Conservation (phyloP, 2,888 invertebrate genomes). For the Amphipyra berbera region DNA sequence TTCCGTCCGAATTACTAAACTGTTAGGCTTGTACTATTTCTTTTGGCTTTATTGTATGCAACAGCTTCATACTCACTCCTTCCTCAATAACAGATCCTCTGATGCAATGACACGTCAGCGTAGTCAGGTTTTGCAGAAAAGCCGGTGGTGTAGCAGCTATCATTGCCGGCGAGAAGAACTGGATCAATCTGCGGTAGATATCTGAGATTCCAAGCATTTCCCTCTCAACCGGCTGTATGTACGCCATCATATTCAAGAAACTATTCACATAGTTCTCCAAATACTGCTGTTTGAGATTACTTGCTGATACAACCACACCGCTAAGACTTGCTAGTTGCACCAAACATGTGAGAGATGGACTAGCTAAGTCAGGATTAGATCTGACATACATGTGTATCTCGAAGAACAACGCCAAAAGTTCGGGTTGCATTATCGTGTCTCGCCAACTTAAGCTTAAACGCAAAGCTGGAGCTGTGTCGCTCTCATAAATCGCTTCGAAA, state of each 20-base stretch:
- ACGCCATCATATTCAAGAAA: slow-evolving; percentile 83
- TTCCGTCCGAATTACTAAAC: too few species aligned
- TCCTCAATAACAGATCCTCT: slow-evolving; percentile 85
- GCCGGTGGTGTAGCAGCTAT: slow-evolving; percentile 81
- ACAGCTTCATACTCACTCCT: slow-evolving; percentile 72
- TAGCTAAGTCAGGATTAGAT: slow-evolving; percentile 92
- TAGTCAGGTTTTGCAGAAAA: slow-evolving; percentile 83
- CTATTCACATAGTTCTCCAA: slow-evolving; percentile 84
- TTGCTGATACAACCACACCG: slow-evolving; percentile 78
- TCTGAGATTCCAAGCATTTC: slow-evolving; percentile 86
- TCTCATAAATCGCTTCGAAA: slow-evolving; percentile 92
- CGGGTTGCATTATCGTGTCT: slow-evolving; percentile 93
- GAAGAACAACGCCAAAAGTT: slow-evolving; percentile 94
- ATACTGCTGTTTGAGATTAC: slow-evolving; percentile 81
- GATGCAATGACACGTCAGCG: slow-evolving; percentile 83
- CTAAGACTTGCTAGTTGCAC: slow-evolving; percentile 92
- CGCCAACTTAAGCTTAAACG: slow-evolving; percentile 93
- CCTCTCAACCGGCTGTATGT: slow-evolving; percentile 81
- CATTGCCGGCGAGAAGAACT: slow-evolving; percentile 83
- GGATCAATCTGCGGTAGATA: slow-evolving; percentile 83
- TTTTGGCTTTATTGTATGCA: not conserved
- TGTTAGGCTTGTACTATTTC: too few species aligned
- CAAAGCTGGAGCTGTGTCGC: slow-evolving; percentile 91
- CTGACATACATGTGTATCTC: slow-evolving; percentile 95
- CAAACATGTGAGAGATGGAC: slow-evolving; percentile 94